These are phyloP conservation scores for Habropoda laboriosa DNA, from an alignment of 1,140 invertebrate genomes.

Conservation along the genomic window DNA sequence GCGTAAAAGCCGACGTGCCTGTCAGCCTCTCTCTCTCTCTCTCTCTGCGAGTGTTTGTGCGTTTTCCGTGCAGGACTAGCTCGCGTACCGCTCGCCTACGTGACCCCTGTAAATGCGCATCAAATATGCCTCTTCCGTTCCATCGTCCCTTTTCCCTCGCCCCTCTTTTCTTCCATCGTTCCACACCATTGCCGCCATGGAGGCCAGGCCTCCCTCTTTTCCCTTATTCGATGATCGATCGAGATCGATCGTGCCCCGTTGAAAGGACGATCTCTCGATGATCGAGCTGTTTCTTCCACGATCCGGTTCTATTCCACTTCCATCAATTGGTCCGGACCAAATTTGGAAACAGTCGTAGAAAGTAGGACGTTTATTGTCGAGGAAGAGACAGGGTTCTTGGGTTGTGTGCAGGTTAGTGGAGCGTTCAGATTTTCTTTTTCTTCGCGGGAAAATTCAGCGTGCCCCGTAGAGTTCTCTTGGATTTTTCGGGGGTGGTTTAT, in stretches of 20 bases:
- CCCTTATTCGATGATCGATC: not conserved
- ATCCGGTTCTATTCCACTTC: slow-evolving; percentile 40
- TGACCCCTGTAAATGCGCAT: slow-evolving; percentile 61
- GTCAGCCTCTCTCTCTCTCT: too few relatives aligned
- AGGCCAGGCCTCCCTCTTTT: not conserved
- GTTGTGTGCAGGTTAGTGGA: too few relatives aligned
- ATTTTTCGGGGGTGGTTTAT: too few relatives aligned
- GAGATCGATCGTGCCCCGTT: slow-evolving; percentile 21
- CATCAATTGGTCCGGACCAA: too few relatives aligned
- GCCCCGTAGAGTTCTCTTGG: too few relatives aligned
- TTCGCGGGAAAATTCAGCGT: too few relatives aligned
- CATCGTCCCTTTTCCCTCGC: not conserved
- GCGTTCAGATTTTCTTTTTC: too few relatives aligned
- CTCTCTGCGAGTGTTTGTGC: slow-evolving; percentile 29
- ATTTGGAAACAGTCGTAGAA: too few relatives aligned
- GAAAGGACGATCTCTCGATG: too few relatives aligned
- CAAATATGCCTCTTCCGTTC: slow-evolving; percentile 65
- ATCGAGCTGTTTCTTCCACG: slow-evolving; percentile 41
- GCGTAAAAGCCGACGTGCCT: slow-evolving; percentile 57
- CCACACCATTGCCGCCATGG: too few relatives aligned
- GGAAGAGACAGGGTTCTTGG: too few relatives aligned
- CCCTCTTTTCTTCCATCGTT: not conserved
- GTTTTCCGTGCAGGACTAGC: slow-evolving; percentile 24
- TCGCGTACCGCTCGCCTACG: slow-evolving; percentile 22
- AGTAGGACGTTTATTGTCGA: too few relatives aligned